Evolutionary conservation across 2,113 vertebrate genomes (phyloP).

Genomic region (Osmerus eperlanus): DNA sequence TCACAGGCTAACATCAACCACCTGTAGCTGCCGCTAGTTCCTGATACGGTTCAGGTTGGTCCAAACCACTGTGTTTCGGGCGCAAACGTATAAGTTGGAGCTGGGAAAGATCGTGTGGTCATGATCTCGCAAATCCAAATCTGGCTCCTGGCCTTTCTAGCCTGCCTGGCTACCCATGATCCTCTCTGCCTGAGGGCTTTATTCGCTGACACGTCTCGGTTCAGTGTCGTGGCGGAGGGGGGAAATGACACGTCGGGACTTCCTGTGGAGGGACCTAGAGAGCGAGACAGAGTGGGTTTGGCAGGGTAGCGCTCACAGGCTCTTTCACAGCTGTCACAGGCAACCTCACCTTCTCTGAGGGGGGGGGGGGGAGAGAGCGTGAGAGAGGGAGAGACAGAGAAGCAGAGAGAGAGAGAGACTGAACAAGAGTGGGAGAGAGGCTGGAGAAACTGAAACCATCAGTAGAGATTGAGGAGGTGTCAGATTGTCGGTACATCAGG

Average conservation of each 20-base stretch:
- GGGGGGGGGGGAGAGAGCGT: not conserved
- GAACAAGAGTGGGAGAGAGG: not conserved
- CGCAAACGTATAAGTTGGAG: too few relatives aligned
- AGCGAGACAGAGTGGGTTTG: not conserved
- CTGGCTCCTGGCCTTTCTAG: not conserved
- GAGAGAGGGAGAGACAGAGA: too few relatives aligned
- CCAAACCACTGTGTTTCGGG: not conserved
- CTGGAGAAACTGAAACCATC: conserved; percentile 7
- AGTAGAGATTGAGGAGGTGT: conserved; percentile 24
- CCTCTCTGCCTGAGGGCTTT: conserved; percentile 11
- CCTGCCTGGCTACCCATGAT: not conserved
- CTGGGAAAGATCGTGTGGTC: too few relatives aligned
- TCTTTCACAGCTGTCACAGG: conserved; percentile 13
- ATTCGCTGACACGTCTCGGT: conserved; percentile 6
- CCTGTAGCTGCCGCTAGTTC: too few relatives aligned
- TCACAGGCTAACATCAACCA: too few relatives aligned
- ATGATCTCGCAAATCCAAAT: too few relatives aligned
- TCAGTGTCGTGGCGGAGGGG: conserved; percentile 10
- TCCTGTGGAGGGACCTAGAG: conserved; percentile 15
- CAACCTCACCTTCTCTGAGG: not conserved
- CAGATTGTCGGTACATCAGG: conserved; percentile 12
- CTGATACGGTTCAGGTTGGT: not conserved
- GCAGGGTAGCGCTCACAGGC: conserved; percentile 11
- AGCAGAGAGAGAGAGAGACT: not conserved
- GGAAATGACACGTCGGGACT: conserved; percentile 15